phyloP scores from a whole-genome alignment of 2,888 invertebrate species.

The Harmothoe impar region DNA sequence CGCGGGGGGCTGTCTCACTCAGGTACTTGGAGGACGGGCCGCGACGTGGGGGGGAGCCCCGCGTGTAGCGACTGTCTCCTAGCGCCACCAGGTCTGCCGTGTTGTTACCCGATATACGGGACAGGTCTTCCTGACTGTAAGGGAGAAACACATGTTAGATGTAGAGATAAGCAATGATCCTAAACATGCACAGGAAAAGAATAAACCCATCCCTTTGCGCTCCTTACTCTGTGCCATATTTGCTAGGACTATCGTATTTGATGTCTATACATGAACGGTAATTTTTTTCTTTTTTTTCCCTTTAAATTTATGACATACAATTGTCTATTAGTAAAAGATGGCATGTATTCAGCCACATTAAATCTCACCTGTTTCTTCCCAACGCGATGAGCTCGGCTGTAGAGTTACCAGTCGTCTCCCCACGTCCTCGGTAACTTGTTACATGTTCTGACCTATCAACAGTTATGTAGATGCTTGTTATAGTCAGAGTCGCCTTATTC shows the following conservation, averaged over 20 bases:
- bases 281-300: too few relatives aligned
- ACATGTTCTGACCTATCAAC: background rate
- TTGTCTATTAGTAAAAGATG: too few relatives aligned
- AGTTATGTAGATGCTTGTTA: too few relatives aligned
- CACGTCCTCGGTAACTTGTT: background rate
- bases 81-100: conserved; percentile 68
- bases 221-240: too few relatives aligned
- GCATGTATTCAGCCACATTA: too few relatives aligned
- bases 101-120: conserved; percentile 47
- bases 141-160: background rate
- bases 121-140: background rate
- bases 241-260: too few relatives aligned
- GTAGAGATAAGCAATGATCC: too few relatives aligned
- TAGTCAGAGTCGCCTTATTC: too few relatives aligned
- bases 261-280: too few relatives aligned
- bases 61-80: conserved; percentile 65
- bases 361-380: conserved; percentile 56
- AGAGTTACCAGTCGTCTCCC: conserved; percentile 44
- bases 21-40: background rate
- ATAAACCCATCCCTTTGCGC: too few relatives aligned
- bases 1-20: background rate
- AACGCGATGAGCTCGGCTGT: conserved; percentile 65
- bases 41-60: background rate
- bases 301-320: too few relatives aligned
- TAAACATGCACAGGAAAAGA: too few relatives aligned